Percentiles rank a stretch among this genome's conserved stretches.
Conservation (phyloP, 2,888 invertebrate species). For the Bedellia somnulentella region DNA sequence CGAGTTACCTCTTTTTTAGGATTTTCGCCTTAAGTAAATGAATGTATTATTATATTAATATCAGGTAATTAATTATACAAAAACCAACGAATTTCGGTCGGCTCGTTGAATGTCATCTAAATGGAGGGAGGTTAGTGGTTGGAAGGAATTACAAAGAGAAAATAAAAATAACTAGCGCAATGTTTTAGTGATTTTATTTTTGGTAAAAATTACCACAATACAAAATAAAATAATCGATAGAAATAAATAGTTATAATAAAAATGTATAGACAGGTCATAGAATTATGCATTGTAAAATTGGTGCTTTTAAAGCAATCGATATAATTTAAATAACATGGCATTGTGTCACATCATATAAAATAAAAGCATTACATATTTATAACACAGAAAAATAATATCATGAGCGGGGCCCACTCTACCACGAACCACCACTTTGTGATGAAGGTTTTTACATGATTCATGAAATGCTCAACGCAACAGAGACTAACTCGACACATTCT, state of each 20-base stretch:
- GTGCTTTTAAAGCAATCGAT: constrained; percentile 61
- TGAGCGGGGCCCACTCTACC: constrained; percentile 38
- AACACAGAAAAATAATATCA: constrained; percentile 55
- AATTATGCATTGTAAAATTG: constrained; percentile 60
- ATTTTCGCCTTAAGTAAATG: too few relatives aligned
- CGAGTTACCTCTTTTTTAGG: too few relatives aligned
- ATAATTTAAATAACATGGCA: constrained; percentile 61
- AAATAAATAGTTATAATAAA: constrained; percentile 60
- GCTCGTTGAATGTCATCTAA: too few relatives aligned
- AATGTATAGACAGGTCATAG: constrained; percentile 60
- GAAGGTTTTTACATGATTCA: background rate
- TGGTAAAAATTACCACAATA: constrained; percentile 61
- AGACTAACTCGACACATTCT: background rate
- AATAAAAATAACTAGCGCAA: too few relatives aligned
- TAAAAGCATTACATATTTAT: constrained; percentile 55
- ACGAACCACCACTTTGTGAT: constrained; percentile 49
- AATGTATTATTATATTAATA: too few relatives aligned
- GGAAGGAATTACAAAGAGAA: too few relatives aligned
- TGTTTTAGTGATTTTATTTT: constrained; percentile 62
- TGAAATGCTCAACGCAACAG: background rate
- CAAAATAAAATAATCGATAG: constrained; percentile 60
- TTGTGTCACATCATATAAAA: constrained; percentile 49
- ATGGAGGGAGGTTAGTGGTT: too few relatives aligned
- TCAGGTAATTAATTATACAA: too few relatives aligned
- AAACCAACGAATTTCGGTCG: too few relatives aligned